Base-by-base conservation (phyloP, 2,113 vertebrate species). In the Oriolus oriolus region DNA sequence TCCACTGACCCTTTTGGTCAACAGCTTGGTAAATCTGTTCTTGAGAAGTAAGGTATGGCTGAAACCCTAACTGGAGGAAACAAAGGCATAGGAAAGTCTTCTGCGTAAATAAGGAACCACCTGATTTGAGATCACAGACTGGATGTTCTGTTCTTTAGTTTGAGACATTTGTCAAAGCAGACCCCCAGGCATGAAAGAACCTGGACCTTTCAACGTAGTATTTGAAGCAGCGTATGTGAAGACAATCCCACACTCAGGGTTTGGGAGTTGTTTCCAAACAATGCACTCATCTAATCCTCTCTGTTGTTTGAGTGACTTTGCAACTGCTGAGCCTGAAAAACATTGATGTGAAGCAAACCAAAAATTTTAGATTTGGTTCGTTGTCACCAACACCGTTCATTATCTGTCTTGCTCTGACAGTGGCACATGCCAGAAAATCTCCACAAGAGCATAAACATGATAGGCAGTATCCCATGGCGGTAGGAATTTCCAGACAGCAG, bases 211-310 rank as follows among this genome's bases (percentile, higher is more conserved):
- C 76, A 50, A 37, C 23, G 13, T 0, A 1, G 5, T 74, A n/a
- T 85, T 91, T 82, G 74, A 52, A 84, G 59, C 10, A 37, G 44
- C n/a, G 7, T 35, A 22, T 26, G 20, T 91, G 54, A 78, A 94
- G 37, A 59, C 15, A 70, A 10, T 82, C 60, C 16, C 54, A 45
- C 20, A 24, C 17, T 75, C 31, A 41, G 44, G 11, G 35, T 73
- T 74, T 93, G 57, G 41, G 82, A 90, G 39, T 41, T 88, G 33
- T 80, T 94, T 90, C 76, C 76, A 35, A 89, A 59, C 6, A 59
- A 14, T 22, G 9, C 10, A 15, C 8, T 65, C 44, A 10, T 50
- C 27, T 52, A 30, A 57, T 93, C 45, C 21, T 87, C 11, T 27
- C 9, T 63, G 42, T 70, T 74, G 6, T 35, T 53, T 88, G 49